Percentiles rank a stretch among this genome's conserved stretches.
phyloP scores from a whole-genome alignment of 2,797 vertebrate species.

The Chlorospingus flavigularis region DNA sequence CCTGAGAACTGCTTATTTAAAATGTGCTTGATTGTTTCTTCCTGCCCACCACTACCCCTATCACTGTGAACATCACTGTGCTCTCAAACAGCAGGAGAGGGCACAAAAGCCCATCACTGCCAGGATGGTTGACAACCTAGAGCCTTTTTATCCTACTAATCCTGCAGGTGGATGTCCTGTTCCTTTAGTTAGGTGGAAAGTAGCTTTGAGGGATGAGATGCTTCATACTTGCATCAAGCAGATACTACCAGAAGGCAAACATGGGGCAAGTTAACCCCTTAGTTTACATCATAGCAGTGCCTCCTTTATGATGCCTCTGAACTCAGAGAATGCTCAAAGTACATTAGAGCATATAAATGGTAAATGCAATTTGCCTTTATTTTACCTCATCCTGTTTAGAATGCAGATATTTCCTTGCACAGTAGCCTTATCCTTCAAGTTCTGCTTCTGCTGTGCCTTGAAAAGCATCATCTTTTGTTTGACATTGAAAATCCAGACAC shows the following conservation, averaged over 20 bases:
- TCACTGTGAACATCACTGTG: not conserved
- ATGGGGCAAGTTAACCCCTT: not conserved
- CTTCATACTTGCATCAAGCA: not conserved
- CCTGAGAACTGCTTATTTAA: not conserved
- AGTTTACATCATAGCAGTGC: not conserved
- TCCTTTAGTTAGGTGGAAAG: not conserved
- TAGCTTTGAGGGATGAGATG: not conserved
- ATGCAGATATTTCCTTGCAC: not conserved
- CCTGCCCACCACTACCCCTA: not conserved
- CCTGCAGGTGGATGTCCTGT: not conserved
- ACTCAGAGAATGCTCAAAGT: not conserved
- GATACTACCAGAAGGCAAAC: not conserved
- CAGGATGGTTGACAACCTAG: not conserved
- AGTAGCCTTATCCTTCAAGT: constrained; percentile 7
- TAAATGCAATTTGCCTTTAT: not conserved
- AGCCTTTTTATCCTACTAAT: not conserved
- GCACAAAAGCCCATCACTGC: not conserved
- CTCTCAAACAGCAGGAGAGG: not conserved
- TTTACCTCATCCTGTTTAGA: not conserved
- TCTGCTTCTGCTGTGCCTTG: not conserved
- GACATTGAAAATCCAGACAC: constrained; percentile 36
- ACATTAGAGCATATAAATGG: not conserved
- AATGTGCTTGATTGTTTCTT: not conserved
- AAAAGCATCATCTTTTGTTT: constrained; percentile 3
- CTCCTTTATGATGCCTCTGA: not conserved